Base-by-base conservation (phyloP, 2,797 vertebrate genomes). In the Pseudocheirus occidentalis region DNA sequence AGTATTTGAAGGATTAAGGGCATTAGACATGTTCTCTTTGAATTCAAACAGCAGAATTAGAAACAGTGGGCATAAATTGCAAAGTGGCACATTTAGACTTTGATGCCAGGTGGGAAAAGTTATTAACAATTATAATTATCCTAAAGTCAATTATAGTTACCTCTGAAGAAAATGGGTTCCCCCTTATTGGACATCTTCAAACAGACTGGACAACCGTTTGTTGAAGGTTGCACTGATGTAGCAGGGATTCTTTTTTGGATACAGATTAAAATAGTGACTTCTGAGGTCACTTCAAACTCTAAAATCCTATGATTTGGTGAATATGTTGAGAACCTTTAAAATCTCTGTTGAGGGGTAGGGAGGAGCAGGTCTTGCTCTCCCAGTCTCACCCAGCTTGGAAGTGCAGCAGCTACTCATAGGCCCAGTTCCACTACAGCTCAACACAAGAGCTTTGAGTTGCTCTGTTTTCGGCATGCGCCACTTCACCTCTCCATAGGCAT, bases 341-440 rank as follows among this genome's bases (percentile, higher is more conserved):
- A 73, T 73, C n/a, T 73, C n/a, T 16, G 0, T 73, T 0, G 16
- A 0, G 14, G 14, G 5, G 34, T 5, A 14, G 31, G 14, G 9
- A 28, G 57, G 9, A 5, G 57, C 9, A 34, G 31, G 34, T 18
- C 34, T 66, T n/a, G 5, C 4, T 18, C 62, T 66, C 34, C 34
- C 34, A n/a, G 1, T 40, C 34, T 66, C 5, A 66, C 62, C 34
- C 62, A 66, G 62, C 34, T 34, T 73, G n/a, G 66, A 21, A 81
- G n/a, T 81, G 18, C 66, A 81, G 66, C n/a, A 81, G n/a, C 66
- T 81, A 40, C 66, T 81, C 66, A 24, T 46, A 40, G 66, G 2
- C 0, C 18, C 66, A 81, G 2, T 46, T n/a, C 5, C 3, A 81
- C 66, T 40, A 81, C 7, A 81, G 66, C 40, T 81, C n/a, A 46